These are phyloP conservation scores for Meliscaeva auricollis DNA, from an alignment of 2,888 invertebrate genomes.

Conservation along the genomic window DNA sequence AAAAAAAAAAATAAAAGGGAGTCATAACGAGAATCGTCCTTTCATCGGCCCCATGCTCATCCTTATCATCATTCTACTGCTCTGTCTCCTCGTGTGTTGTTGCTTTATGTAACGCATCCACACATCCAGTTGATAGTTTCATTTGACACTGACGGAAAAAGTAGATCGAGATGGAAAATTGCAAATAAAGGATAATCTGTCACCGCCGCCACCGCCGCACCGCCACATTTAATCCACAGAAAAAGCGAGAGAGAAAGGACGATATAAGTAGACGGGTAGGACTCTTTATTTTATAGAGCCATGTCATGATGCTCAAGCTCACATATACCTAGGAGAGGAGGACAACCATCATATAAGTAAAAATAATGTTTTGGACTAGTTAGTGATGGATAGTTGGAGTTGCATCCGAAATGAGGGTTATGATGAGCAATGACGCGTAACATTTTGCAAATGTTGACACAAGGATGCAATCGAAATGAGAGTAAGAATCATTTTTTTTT, in stretches of 20 bases:
- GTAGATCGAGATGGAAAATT: slow-evolving; percentile 61
- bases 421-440: slow-evolving; percentile 1
- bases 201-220: slow-evolving; percentile 21
- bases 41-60: slow-evolving; percentile 38
- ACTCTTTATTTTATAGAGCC: not conserved
- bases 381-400: not conserved
- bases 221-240: slow-evolving; percentile 34
- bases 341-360: too few species aligned
- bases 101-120: slow-evolving; percentile 8
- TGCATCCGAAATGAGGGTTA: not conserved
- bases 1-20: too few species aligned
- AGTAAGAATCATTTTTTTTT: not conserved
- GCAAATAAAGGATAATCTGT: slow-evolving; percentile 55
- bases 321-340: too few species aligned
- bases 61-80: slow-evolving; percentile 3
- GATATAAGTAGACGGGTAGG: not conserved
- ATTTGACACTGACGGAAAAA: slow-evolving; percentile 67
- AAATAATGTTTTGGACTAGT: not conserved
- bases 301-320: too few species aligned
- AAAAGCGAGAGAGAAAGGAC: not conserved
- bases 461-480: slow-evolving; percentile 1
- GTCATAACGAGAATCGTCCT: slow-evolving; percentile 27
- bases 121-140: slow-evolving; percentile 33
- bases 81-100: not conserved
- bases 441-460: slow-evolving; percentile 9